A percentile compares a stretch with the other conserved stretches of the same genome.
Evolutionary conservation across 1,140 invertebrate species (phyloP).

Genomic region (Trachelipus rathkii): DNA sequence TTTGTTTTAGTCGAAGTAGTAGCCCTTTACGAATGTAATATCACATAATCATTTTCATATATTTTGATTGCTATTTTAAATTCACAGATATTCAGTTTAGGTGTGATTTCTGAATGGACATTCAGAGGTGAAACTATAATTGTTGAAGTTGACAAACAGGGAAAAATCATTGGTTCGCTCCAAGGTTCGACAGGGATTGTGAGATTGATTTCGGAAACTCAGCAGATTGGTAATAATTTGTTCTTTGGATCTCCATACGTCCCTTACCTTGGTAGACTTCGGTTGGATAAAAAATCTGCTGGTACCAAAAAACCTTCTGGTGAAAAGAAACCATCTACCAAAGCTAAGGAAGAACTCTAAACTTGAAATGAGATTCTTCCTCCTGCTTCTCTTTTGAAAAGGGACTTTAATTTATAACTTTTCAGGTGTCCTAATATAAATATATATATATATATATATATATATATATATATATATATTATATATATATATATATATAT

Average conservation of each 20-base stretch:
- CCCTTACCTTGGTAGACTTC: background rate
- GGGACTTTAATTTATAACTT: too few species aligned
- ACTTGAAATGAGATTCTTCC: background rate
- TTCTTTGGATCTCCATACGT: background rate
- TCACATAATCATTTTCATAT: too few species aligned
- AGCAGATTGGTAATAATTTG: background rate
- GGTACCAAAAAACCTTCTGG: background rate
- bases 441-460: too few species aligned
- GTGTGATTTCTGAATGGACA: background rate
- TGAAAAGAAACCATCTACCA: background rate
- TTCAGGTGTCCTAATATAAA: too few species aligned
- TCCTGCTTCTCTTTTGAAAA: too few species aligned
- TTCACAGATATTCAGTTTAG: background rate
- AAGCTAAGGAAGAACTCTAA: background rate
- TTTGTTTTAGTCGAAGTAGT: too few species aligned
- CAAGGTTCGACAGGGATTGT: background rate
- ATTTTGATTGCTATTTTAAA: too few species aligned
- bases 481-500: too few species aligned
- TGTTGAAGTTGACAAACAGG: background rate
- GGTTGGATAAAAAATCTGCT: background rate
- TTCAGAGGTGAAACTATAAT: background rate
- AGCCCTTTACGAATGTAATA: too few species aligned
- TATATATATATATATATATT: too few species aligned
- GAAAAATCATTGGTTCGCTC: background rate
- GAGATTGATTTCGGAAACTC: background rate